phyloP scores from a whole-genome alignment of 1,140 invertebrate species.

The Drosophila auraria region DNA sequence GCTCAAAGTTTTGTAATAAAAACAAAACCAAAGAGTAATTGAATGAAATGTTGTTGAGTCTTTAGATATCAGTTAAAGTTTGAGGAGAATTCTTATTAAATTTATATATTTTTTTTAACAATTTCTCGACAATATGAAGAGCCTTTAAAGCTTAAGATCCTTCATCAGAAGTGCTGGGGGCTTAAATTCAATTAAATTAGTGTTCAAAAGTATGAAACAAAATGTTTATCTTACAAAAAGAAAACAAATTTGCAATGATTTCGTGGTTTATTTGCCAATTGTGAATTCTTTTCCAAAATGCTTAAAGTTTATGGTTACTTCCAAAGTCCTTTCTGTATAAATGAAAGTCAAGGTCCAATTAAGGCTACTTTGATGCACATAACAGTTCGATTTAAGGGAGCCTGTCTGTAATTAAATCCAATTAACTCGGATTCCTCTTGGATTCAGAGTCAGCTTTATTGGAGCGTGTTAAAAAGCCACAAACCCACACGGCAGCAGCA shows the following conservation, averaged over 20 bases:
- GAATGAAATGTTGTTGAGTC: neutral
- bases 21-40: neutral
- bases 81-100: neutral
- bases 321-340: too few species aligned
- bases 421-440: slow-evolving; percentile 53
- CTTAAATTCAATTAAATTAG: too few species aligned
- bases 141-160: neutral
- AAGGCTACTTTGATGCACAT: neutral
- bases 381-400: neutral
- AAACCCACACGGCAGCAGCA: slow-evolving; percentile 47
- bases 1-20: neutral
- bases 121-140: neutral
- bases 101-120: neutral
- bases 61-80: neutral
- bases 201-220: too few species aligned
- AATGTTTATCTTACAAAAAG: too few species aligned
- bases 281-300: neutral
- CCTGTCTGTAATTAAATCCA: slow-evolving; percentile 59
- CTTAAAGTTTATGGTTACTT: neutral
- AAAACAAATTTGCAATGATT: too few species aligned
- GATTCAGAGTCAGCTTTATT: slow-evolving; percentile 54
- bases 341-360: neutral
- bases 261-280: neutral
- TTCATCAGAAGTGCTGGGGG: neutral
- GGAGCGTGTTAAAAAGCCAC: slow-evolving; percentile 72